phyloP scores from a whole-genome alignment of 2,113 vertebrate species.

The Rhodinocichla rosea region DNA sequence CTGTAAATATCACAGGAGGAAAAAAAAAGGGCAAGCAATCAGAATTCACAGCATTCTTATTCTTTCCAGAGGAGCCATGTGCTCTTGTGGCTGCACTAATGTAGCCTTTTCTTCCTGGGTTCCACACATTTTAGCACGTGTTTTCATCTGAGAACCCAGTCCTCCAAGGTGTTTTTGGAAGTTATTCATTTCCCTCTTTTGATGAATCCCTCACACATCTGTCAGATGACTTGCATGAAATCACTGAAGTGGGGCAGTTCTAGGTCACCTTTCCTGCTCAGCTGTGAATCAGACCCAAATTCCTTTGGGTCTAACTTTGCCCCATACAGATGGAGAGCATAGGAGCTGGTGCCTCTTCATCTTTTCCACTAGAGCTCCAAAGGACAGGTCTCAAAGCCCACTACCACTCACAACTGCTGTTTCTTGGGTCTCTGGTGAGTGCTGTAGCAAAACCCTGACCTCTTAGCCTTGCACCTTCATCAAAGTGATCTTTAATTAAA shows the following conservation, averaged over 20 bases:
- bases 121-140: background rate
- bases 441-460: background rate
- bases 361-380: background rate
- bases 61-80: background rate
- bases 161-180: background rate
- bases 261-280: background rate
- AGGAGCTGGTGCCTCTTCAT: background rate
- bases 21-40: background rate
- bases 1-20: fast-evolving
- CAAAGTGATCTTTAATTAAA: background rate
- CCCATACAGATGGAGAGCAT: background rate
- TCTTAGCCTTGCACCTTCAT: background rate
- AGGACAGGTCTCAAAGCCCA: background rate
- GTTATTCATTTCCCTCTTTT: background rate
- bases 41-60: background rate
- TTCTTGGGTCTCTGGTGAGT: background rate
- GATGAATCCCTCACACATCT: background rate
- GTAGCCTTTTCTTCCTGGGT: background rate
- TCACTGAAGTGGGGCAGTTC: background rate
- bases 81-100: background rate
- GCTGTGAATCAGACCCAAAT: background rate
- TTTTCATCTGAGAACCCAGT: background rate
- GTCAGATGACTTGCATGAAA: background rate
- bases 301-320: background rate
- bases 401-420: background rate